Conservation (phyloP, 2,888 invertebrate genomes). For the Scaptodrosophila latifasciaeformis region DNA sequence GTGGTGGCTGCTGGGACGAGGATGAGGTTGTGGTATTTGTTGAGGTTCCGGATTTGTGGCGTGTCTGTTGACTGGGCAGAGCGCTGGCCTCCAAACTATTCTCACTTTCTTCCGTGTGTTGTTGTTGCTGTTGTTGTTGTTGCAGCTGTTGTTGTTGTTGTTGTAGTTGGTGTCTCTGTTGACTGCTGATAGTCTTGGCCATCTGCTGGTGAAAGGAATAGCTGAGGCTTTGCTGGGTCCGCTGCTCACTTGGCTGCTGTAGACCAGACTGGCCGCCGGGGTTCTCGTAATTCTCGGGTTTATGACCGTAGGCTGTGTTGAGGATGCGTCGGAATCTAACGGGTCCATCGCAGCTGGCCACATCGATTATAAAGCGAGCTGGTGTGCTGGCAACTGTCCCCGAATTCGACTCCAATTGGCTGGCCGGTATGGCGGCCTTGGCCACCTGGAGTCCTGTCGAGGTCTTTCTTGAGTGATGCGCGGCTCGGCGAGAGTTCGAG, state of each 20-base stretch:
- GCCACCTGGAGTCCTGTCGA: conserved; percentile 12
- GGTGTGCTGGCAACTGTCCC: conserved; percentile 20
- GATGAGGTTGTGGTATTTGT: conserved; percentile 11
- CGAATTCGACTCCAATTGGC: conserved; percentile 35
- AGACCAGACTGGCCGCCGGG: too few relatives aligned
- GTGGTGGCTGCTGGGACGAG: conserved; percentile 36
- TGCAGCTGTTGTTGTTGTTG: conserved; percentile 27
- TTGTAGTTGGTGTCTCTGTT: conserved; percentile 69
- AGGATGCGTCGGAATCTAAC: conserved; percentile 89
- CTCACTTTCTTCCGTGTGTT: conserved; percentile 37
- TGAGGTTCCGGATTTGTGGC: conserved; percentile 33
- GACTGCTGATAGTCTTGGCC: conserved; percentile 73
- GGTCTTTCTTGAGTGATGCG: too few relatives aligned
- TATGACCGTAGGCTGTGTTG: conserved; percentile 84
- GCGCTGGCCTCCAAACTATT: conserved; percentile 30
- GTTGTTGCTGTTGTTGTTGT: conserved; percentile 19
- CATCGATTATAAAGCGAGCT: conserved; percentile 83
- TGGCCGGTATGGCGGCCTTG: conserved; percentile 28
- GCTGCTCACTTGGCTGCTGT: conserved; percentile 40
- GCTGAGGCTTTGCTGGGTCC: conserved; percentile 73
- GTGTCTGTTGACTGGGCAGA: conserved; percentile 36
- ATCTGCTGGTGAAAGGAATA: conserved; percentile 75
- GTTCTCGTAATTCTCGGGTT: conserved; percentile 67
- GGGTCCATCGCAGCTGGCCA: conserved; percentile 95
- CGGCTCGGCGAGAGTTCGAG: conserved; percentile 19